Conservation (phyloP, 2,113 vertebrate genomes). For the Psittacula cyanocephala region DNA sequence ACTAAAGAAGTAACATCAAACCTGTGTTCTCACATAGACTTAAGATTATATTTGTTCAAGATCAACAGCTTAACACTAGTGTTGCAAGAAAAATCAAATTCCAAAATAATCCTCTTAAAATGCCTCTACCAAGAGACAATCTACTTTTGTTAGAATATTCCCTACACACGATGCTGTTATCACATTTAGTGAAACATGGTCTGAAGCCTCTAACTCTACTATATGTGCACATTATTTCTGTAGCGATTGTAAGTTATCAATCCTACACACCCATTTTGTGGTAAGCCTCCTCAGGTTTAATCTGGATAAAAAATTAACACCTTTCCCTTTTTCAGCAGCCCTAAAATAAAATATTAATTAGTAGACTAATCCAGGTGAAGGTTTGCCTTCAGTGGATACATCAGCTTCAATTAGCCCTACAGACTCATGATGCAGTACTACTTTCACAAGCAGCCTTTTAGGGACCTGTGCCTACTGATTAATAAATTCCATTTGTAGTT, state of each 20-base stretch:
- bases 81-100: background rate
- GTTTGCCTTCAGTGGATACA: background rate
- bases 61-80: background rate
- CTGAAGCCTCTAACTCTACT: background rate
- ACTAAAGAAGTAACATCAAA: background rate
- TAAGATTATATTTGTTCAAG: background rate
- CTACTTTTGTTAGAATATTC: background rate
- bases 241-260: background rate
- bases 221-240: background rate
- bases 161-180: background rate
- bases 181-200: background rate
- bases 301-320: background rate
- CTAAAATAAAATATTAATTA: background rate
- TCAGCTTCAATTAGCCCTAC: background rate
- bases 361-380: background rate
- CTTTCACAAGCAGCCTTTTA: background rate
- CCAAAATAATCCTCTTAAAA: background rate
- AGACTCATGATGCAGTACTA: background rate
- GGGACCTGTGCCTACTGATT: background rate
- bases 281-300: background rate
- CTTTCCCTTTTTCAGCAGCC: background rate
- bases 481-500: background rate
- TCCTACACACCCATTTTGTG: accelerated
- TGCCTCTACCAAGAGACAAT: background rate
- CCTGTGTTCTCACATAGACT: background rate